phyloP scores from a whole-genome alignment of 2,797 vertebrate genomes.

The Lateolabrax maculatus region DNA sequence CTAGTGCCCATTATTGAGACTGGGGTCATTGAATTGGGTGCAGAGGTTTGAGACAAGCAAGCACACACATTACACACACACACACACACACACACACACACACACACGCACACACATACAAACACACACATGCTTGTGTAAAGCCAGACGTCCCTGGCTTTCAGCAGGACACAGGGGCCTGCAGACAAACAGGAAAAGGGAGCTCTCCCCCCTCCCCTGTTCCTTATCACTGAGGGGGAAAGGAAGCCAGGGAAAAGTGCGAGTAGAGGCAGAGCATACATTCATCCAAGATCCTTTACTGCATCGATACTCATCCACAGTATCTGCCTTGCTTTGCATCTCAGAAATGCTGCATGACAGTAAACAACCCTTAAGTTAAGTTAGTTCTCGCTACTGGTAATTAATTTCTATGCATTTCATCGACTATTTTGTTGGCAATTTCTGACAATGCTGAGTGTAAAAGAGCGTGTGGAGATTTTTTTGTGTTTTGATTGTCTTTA shows the following conservation, averaged over 20 bases:
- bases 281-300: slow-evolving; percentile 66
- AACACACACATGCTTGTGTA: slow-evolving; percentile 49
- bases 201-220: slow-evolving; percentile 80
- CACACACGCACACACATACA: slow-evolving; percentile 11
- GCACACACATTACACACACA: slow-evolving; percentile 51
- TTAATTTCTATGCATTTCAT: slow-evolving; percentile 93
- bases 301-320: slow-evolving; percentile 64
- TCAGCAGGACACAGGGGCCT: slow-evolving; percentile 56
- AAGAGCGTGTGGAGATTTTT: slow-evolving; percentile 69
- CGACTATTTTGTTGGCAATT: slow-evolving; percentile 72
- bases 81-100: not conserved
- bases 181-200: slow-evolving; percentile 69
- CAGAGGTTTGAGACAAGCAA: slow-evolving; percentile 92
- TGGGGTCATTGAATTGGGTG: slow-evolving; percentile 97
- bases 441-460: slow-evolving; percentile 84
- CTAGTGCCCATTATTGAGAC: slow-evolving; percentile 97
- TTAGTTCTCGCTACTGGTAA: slow-evolving; percentile 81
- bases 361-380: slow-evolving; percentile 85
- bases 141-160: slow-evolving; percentile 57
- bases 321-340: slow-evolving; percentile 84
- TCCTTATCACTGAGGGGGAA: slow-evolving; percentile 84
- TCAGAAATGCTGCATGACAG: slow-evolving; percentile 92
- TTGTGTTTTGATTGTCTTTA: slow-evolving; percentile 86
- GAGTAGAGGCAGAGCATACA: slow-evolving; percentile 72
- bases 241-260: slow-evolving; percentile 80